Percentiles rank a stretch among this genome's conserved stretches.
These are phyloP conservation scores for Drosophila simulans DNA, from an alignment of 1,140 invertebrate genomes.

Conservation along the genomic window DNA sequence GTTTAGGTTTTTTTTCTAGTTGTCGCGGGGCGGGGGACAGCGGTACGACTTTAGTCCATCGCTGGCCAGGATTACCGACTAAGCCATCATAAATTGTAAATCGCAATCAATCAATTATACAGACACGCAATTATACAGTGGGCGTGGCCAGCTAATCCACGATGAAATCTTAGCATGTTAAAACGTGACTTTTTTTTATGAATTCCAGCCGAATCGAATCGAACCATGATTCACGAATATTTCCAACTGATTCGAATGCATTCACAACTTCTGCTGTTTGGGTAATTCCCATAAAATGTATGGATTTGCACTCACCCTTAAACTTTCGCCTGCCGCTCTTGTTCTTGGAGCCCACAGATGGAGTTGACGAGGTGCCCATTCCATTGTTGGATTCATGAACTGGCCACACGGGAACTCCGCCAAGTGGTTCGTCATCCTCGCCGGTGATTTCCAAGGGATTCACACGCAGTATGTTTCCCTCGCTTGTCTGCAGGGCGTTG, in stretches of 20 bases:
- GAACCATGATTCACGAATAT: background rate
- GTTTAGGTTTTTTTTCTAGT: conserved; percentile 17
- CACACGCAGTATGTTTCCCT: conserved; percentile 88
- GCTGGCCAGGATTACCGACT: conserved; percentile 43
- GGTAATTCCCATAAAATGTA: too few relatives aligned
- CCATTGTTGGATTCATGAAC: conserved; percentile 41
- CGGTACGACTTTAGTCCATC: conserved; percentile 1
- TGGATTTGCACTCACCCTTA: conserved; percentile 76
- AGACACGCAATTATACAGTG: conserved; percentile 5
- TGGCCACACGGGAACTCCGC: conserved; percentile 66
- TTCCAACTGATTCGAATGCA: too few relatives aligned
- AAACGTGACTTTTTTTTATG: background rate
- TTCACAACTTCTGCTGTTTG: too few relatives aligned
- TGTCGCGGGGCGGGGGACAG: conserved; percentile 41
- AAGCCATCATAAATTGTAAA: conserved; percentile 62
- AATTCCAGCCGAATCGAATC: too few relatives aligned
- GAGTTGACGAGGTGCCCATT: conserved; percentile 20
- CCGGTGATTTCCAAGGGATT: conserved; percentile 90
- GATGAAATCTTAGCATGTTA: conserved; percentile 25
- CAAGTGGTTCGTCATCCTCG: conserved; percentile 70
- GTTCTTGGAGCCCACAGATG: conserved; percentile 66
- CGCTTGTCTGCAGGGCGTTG: conserved; percentile 80
- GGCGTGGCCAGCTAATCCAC: conserved; percentile 39
- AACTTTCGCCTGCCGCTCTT: conserved; percentile 85
- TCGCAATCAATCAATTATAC: conserved; percentile 39